Evolutionary conservation across 1,140 invertebrate genomes (phyloP).

Genomic region (Myzus persicae): DNA sequence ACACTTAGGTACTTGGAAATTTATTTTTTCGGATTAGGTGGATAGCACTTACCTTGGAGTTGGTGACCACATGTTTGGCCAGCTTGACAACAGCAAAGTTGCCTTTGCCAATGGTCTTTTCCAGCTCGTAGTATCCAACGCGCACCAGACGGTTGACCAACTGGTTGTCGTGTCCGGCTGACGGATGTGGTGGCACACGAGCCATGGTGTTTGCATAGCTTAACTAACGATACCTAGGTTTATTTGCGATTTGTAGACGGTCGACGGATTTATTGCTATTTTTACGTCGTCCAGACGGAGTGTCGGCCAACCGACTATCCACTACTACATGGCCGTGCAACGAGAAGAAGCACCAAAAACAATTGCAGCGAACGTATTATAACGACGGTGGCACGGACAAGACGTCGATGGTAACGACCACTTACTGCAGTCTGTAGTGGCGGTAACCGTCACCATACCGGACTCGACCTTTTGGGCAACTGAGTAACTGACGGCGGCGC

Average conservation of each 20-base stretch:
- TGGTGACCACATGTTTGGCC: constrained; percentile 95
- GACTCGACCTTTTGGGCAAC: constrained; percentile 29
- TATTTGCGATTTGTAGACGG: background rate
- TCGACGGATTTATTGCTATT: background rate
- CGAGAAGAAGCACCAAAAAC: background rate
- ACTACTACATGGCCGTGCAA: background rate
- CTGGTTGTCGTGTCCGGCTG: background rate
- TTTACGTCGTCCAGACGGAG: background rate
- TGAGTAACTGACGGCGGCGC: constrained; percentile 29
- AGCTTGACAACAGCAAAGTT: constrained; percentile 99
- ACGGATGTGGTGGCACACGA: constrained; percentile 30
- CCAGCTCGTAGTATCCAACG: constrained; percentile 96
- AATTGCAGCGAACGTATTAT: background rate
- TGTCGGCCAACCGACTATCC: background rate
- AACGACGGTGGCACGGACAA: background rate
- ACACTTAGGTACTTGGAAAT: background rate
- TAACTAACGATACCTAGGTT: background rate
- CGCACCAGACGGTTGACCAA: constrained; percentile 76
- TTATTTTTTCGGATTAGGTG: background rate
- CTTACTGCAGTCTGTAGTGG: background rate
- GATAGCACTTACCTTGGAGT: constrained; percentile 84
- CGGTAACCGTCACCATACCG: constrained; percentile 39
- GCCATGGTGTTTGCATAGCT: constrained; percentile 52
- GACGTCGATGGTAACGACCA: background rate
- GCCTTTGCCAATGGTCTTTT: constrained; percentile 96